Conservation (phyloP, 2,888 invertebrate species). For the Gymnosoma rotundatum region DNA sequence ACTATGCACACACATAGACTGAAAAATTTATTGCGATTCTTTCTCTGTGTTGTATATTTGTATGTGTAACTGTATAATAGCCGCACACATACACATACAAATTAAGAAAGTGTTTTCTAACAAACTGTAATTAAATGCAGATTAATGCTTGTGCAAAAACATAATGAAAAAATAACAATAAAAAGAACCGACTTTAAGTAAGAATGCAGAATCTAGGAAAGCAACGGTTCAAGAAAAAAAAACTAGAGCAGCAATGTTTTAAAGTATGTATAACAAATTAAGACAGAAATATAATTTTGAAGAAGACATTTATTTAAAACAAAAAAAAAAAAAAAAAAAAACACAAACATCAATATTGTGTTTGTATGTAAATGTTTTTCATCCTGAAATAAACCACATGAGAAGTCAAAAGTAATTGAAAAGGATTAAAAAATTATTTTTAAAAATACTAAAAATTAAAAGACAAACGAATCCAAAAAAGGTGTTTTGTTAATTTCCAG, state of each 20-base stretch:
- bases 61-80: neutral
- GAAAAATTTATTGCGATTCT: slow-evolving; percentile 13
- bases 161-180: slow-evolving; percentile 62
- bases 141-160: slow-evolving; percentile 61
- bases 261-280: slow-evolving; percentile 45
- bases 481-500: too few species aligned
- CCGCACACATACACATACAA: neutral
- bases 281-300: slow-evolving; percentile 47
- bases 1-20: neutral
- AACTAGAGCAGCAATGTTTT: slow-evolving; percentile 5
- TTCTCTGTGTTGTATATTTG: neutral
- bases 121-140: slow-evolving; percentile 69
- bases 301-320: slow-evolving; percentile 45
- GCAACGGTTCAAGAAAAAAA: neutral
- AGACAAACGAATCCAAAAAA: too few species aligned
- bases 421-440: too few species aligned
- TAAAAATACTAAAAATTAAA: too few species aligned
- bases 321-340: neutral
- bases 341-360: too few species aligned
- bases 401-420: too few species aligned
- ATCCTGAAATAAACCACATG: too few species aligned
- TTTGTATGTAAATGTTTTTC: too few species aligned
- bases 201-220: slow-evolving; percentile 8
- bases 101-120: slow-evolving; percentile 7
- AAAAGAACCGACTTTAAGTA: slow-evolving; percentile 24